These are phyloP conservation scores for Parotia lawesii DNA, from an alignment of 2,113 vertebrate species.

Conservation along the genomic window DNA sequence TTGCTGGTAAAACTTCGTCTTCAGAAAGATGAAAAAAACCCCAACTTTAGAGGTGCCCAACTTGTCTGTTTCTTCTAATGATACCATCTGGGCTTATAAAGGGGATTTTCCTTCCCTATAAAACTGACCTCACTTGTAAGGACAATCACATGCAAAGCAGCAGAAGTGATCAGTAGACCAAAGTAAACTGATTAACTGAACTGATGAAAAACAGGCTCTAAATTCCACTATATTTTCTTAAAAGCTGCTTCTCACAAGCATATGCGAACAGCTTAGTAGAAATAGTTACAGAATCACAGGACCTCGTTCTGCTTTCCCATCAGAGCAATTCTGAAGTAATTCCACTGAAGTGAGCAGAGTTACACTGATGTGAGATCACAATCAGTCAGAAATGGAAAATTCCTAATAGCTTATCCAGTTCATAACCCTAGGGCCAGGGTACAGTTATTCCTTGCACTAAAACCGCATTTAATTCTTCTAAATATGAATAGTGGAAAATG, in stretches of 20 bases:
- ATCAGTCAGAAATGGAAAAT: conserved; percentile 59
- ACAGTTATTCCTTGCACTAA: conserved; percentile 24
- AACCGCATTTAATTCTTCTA: not conserved
- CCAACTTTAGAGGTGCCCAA: not conserved
- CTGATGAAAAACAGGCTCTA: not conserved
- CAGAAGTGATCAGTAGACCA: conserved; percentile 43
- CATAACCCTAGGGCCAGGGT: conserved; percentile 23
- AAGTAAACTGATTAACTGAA: conserved; percentile 49
- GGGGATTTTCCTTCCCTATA: not conserved
- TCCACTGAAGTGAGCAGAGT: conserved; percentile 56
- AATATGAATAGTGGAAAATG: conserved; percentile 19
- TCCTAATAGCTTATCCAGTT: conserved; percentile 58
- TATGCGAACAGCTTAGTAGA: not conserved
- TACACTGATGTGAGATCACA: conserved; percentile 54
- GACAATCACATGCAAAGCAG: conserved; percentile 38
- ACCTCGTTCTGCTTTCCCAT: conserved; percentile 17
- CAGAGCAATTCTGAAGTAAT: conserved; percentile 43
- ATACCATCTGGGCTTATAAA: not conserved
- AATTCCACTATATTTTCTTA: conserved; percentile 40
- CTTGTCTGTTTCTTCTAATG: not conserved
- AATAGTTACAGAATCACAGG: conserved; percentile 43
- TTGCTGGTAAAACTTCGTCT: not conserved
- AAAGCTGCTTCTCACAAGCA: not conserved
- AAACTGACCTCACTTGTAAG: conserved; percentile 19
- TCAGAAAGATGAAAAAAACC: not conserved